Conservation (phyloP, 2,797 vertebrate species). For the Mallotus villosus region DNA sequence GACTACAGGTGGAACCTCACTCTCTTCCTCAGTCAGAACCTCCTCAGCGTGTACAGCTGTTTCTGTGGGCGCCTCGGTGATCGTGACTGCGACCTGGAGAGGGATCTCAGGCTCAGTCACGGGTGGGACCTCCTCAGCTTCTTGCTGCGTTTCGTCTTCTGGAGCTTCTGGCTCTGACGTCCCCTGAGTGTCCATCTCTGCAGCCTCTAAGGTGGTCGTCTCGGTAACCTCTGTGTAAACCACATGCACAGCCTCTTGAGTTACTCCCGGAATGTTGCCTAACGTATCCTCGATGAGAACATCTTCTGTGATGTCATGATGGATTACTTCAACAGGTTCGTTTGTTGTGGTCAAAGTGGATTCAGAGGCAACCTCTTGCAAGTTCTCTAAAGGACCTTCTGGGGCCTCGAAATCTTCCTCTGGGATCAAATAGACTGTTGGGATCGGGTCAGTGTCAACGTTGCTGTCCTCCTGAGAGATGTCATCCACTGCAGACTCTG, state of each 20-base stretch:
- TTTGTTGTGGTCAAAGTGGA: neutral
- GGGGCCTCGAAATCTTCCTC: conserved; percentile 14
- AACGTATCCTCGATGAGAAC: neutral
- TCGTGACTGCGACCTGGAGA: neutral
- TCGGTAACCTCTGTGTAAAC: neutral
- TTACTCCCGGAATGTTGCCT: conserved; percentile 8
- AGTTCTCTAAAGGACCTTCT: neutral
- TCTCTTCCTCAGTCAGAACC: neutral
- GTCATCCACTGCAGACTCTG: neutral
- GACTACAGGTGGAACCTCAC: neutral
- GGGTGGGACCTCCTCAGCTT: neutral
- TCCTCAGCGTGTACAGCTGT: neutral
- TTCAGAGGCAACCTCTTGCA: conserved; percentile 11
- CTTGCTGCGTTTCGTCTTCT: neutral
- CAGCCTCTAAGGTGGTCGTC: neutral
- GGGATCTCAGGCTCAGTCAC: conserved; percentile 4
- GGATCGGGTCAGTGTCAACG: neutral
- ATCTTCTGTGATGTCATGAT: conserved; percentile 6
- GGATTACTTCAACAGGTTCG: neutral
- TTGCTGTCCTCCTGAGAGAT: neutral
- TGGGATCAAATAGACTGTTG: conserved; percentile 24
- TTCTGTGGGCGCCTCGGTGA: neutral
- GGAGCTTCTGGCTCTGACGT: neutral
- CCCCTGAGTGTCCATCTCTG: neutral
- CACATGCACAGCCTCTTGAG: neutral